Evolutionary conservation across 2,888 invertebrate species (phyloP).

Genomic region (Germaria angustata): DNA sequence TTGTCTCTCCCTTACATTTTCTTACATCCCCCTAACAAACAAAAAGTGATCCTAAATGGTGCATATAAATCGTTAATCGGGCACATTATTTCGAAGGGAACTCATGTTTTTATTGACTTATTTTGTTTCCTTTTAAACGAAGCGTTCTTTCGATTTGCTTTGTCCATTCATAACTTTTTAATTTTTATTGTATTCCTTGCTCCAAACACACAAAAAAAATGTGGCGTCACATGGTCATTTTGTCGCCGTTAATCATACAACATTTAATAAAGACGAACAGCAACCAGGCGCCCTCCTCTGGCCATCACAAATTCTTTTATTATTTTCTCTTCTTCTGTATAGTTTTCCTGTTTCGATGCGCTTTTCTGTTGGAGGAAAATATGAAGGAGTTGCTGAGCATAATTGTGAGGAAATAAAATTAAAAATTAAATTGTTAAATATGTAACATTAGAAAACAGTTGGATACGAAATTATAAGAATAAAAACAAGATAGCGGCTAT

Average conservation of each 20-base stretch:
- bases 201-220: slow-evolving; percentile 66
- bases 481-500: background rate
- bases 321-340: background rate
- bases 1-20: background rate
- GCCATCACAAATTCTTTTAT: slow-evolving; percentile 33
- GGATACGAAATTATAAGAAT: slow-evolving; percentile 13
- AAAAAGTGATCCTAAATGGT: slow-evolving; percentile 22
- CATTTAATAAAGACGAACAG: slow-evolving; percentile 46
- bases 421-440: slow-evolving; percentile 47
- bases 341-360: background rate
- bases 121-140: slow-evolving; percentile 34
- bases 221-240: slow-evolving; percentile 79
- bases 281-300: slow-evolving; percentile 43
- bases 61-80: slow-evolving; percentile 40
- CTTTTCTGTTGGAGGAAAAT: background rate
- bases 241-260: slow-evolving; percentile 78
- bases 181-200: slow-evolving; percentile 72
- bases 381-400: slow-evolving; percentile 18
- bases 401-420: slow-evolving; percentile 45
- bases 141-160: background rate
- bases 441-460: slow-evolving; percentile 50
- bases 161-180: slow-evolving; percentile 55
- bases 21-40: background rate
- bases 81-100: slow-evolving; percentile 14
- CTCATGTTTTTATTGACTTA: slow-evolving; percentile 23